Conservation (phyloP, 2,888 invertebrate genomes). For the Camponotus fellah region DNA sequence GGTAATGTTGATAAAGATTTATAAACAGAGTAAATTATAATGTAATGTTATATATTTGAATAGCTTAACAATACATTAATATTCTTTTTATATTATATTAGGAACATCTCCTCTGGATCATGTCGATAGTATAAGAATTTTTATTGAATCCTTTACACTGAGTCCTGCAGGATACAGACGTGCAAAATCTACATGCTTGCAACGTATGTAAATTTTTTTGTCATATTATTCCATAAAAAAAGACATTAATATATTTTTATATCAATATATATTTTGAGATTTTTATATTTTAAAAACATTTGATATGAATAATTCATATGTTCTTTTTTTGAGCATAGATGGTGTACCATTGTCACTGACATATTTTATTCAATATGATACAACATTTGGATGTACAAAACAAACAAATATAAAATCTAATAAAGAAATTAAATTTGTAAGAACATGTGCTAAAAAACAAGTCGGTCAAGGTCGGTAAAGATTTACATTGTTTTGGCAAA, state of each 20-base stretch:
- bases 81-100: slow-evolving; percentile 51
- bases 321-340: slow-evolving; percentile 73
- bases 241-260: not conserved
- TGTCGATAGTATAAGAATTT: slow-evolving; percentile 86
- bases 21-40: not conserved
- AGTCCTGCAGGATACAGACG: slow-evolving; percentile 86
- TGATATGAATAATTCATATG: not conserved
- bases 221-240: not conserved
- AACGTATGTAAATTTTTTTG: slow-evolving; percentile 71
- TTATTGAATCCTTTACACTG: slow-evolving; percentile 85
- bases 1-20: not conserved
- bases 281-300: not conserved
- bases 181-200: slow-evolving; percentile 80
- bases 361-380: slow-evolving; percentile 86
- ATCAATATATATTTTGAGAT: not conserved
- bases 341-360: slow-evolving; percentile 78
- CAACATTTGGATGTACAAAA: slow-evolving; percentile 82
- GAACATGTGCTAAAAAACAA: slow-evolving; percentile 85
- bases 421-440: slow-evolving; percentile 81
- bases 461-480: slow-evolving; percentile 82
- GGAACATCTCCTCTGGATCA: slow-evolving; percentile 75
- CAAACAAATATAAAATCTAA: slow-evolving; percentile 82
- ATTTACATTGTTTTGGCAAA: not conserved
- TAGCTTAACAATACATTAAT: not conserved
- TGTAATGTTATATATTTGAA: not conserved